Conservation (phyloP, 2,113 vertebrate species). For the Phylloscopus whistleri region DNA sequence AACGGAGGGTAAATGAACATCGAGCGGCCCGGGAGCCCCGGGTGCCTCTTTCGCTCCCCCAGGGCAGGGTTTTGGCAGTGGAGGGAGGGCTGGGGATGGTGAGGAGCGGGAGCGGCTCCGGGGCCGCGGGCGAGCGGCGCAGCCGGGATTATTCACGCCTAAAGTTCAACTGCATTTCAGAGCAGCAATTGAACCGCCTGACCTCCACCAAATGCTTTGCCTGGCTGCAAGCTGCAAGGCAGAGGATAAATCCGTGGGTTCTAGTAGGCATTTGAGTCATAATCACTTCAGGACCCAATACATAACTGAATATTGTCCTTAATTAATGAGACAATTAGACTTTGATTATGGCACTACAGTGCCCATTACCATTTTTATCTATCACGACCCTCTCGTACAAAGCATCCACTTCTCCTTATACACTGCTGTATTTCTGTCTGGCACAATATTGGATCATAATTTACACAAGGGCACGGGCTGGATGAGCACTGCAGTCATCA, state of each 20-base stretch:
- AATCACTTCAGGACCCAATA: slow-evolving; percentile 53
- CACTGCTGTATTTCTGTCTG: not conserved
- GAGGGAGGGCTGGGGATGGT: not conserved
- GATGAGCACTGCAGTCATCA: not conserved
- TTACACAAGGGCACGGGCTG: not conserved
- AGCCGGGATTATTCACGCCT: not conserved
- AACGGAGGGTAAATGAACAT: rapidly evolving
- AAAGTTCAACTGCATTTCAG: slow-evolving; percentile 29
- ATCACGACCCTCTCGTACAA: slow-evolving; percentile 31
- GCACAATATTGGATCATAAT: slow-evolving; percentile 50
- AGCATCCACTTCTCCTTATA: not conserved
- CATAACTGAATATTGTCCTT: slow-evolving; percentile 55
- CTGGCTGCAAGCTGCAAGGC: not conserved
- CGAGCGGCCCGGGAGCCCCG: rapidly evolving
- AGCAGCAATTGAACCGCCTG: slow-evolving; percentile 50
- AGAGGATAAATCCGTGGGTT: slow-evolving; percentile 45
- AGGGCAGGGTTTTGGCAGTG: not conserved
- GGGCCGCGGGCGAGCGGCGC: no score
- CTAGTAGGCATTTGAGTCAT: slow-evolving; percentile 31
- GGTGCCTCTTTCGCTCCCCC: not conserved
- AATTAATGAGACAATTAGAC: slow-evolving; percentile 68
- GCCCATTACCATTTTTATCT: slow-evolving; percentile 48
- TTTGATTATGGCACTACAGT: slow-evolving; percentile 58
- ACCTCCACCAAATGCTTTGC: slow-evolving; percentile 50
- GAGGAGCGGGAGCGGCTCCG: no score